These are phyloP conservation scores for Heterodera schachtii DNA, from an alignment of 1,140 invertebrate genomes.

Conservation along the genomic window DNA sequence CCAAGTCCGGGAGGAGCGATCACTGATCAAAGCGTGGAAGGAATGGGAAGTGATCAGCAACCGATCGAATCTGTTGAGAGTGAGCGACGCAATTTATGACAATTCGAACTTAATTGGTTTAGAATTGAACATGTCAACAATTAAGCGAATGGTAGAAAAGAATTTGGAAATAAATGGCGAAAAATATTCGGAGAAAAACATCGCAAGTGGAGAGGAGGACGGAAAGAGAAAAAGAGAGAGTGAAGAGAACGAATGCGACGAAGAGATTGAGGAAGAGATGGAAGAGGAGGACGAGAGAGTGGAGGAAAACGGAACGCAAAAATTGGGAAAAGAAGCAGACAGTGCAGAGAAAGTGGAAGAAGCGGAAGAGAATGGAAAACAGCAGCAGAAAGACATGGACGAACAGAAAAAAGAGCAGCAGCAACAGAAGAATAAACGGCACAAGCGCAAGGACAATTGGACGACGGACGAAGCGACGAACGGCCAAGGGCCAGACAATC, in stretches of 20 bases:
- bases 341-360: not conserved
- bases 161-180: constrained; percentile 67
- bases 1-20: constrained; percentile 13
- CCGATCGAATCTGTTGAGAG: constrained; percentile 10
- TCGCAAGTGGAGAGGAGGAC: constrained; percentile 34
- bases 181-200: constrained; percentile 28
- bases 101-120: constrained; percentile 7
- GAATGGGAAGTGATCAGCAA: not conserved
- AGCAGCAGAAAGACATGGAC: not conserved
- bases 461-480: not conserved
- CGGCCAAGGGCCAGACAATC: constrained; percentile 80
- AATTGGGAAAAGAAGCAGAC: constrained; percentile 3
- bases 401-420: not conserved
- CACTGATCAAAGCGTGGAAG: not conserved
- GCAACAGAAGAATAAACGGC: not conserved
- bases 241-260: constrained; percentile 22
- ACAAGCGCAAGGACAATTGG: not conserved
- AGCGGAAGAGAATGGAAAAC: not conserved
- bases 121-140: constrained; percentile 53
- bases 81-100: constrained; percentile 2
- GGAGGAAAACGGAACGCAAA: constrained; percentile 2
- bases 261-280: not conserved
- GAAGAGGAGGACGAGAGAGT: constrained; percentile 38
- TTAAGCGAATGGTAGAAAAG: constrained; percentile 55
- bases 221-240: constrained; percentile 29